A percentile compares a stretch with the other conserved stretches of the same genome.
phyloP scores from a whole-genome alignment of 1,140 invertebrate genomes.

The Zaprionus camerounensis region DNA sequence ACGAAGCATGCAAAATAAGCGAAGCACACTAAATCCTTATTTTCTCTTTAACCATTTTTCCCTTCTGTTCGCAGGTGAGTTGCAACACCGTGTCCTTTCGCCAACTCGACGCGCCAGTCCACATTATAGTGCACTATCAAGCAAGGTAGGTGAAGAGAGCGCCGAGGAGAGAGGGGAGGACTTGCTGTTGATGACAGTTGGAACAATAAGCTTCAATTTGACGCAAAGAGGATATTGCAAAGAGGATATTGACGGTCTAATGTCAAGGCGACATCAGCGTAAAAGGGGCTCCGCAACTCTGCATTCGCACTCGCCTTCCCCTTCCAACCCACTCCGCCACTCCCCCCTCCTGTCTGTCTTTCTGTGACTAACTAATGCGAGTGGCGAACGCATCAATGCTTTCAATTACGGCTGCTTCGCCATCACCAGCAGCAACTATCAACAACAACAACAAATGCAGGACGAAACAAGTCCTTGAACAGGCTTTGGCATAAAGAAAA shows the following conservation, averaged over 20 bases:
- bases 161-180: background rate
- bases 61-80: constrained; percentile 66
- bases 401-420: constrained; percentile 55
- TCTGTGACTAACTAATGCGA: constrained; percentile 43
- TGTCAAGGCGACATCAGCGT: constrained; percentile 23
- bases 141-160: constrained; percentile 21
- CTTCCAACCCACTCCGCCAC: background rate
- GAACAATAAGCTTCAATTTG: constrained; percentile 63
- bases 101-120: background rate
- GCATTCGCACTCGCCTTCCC: background rate
- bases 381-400: constrained; percentile 56
- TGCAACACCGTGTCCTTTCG: constrained; percentile 32
- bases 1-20: background rate
- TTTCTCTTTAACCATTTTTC: constrained; percentile 9
- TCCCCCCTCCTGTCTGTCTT: background rate
- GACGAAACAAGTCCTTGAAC: constrained; percentile 22
- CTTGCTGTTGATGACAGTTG: constrained; percentile 34
- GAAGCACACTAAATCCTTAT: constrained; percentile 27
- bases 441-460: constrained; percentile 30
- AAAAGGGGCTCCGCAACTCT: background rate
- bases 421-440: background rate
- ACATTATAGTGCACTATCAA: constrained; percentile 45
- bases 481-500: constrained; percentile 24
- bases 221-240: constrained; percentile 39
- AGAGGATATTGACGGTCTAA: constrained; percentile 20